Base-by-base conservation (phyloP, 2,888 invertebrate genomes). In the Cheilosia vernalis region DNA sequence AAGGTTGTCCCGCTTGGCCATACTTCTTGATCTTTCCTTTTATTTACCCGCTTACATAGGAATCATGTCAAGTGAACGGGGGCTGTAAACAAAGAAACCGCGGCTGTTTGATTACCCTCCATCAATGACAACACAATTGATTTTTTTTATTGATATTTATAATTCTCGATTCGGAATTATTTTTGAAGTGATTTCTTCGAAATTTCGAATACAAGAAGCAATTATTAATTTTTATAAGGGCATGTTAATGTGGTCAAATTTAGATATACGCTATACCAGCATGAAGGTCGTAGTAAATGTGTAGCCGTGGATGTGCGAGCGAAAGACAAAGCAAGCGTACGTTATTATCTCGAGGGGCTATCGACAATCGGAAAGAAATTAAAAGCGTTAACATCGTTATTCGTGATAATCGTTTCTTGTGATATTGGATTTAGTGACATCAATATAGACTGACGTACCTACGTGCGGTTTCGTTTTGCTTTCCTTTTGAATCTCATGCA, bases 161-260 rank as follows among this genome's bases (percentile, higher is more conserved):
- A 44, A 40, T 17, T 51, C 15, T 49, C 21, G 24, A 56, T 15
- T 21, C 44, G 56, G 44, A 73, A 73, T 73, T 67, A 73, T 60
- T 67, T 76, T 6, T 10, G 42, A 60, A 37, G 66, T n/a, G 53
- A 58, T 66, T 47, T 42, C 42, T 72, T 27, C 44, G 66, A 58
- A 53, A 30, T 30, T 67, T 27, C 44, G 60, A 58, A 53, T 77
- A 17, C 21, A 44, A 64, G 9, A 64, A 64, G 30, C 73, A 84
- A 73, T 78, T 69, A 73, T 78, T 69, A 69, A 66, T n/a, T 40
- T 51, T n/a, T 44, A 79, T 84, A 69, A 74, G 74, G 83, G 78
- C 27, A 64, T 73, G 56, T 56, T 66, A 58, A 83, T 74, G 53
- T 49, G 74, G 44, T 53, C 19, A 13, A 55, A n/a, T 33, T 73